Base-by-base conservation (phyloP, 2,113 vertebrate genomes). In the Neotoma lepida region DNA sequence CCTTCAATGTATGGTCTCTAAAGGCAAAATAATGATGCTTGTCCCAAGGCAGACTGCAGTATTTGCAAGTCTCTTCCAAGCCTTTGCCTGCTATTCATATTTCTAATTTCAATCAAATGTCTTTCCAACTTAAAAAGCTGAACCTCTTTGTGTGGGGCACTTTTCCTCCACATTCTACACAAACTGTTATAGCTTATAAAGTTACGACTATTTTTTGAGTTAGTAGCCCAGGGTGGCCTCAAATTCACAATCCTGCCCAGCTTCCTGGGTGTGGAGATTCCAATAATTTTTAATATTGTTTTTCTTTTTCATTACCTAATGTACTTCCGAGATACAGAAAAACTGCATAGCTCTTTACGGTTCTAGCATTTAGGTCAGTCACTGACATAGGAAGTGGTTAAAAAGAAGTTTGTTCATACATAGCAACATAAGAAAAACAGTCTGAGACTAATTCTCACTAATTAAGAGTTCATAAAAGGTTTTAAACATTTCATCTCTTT, bases 71-170 rank as follows among this genome's bases (percentile, higher is more conserved):
- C 51, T 71, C 73, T 76, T 80, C 73, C 6, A 44, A 54, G 9
- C 51, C 17, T 84, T 63, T 73, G 76, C 33, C 68, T 77, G 33
- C 39, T 70, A 74, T 12, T 73, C 2, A 26, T 13, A 20, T 18
- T 76, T 91, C 76, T 71, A 88, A 93, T 95, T 89, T 91, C 51
- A 90, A 61, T 28, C 63, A 70, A 89, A 92, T 82, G 61, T 10
- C 18, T 71, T 74, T 84, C 80, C 1, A 58, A 80, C 8, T 61
- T 58, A 70, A 89, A 85, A 95, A 77, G 33, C 6, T 33, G 18
- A 61, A 54, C 17, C 64, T 89, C 71, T 85, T n/a, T 28, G 28
- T 26, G 10, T 41, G 78, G 56, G 26, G 46, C 9, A 41, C 88
- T 64, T 96, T 49, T 90, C 39, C 6, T 77, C 58, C 73, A 76